These are phyloP conservation scores for Gobio occitaniae DNA, from an alignment of 2,797 vertebrate species.

Conservation along the genomic window DNA sequence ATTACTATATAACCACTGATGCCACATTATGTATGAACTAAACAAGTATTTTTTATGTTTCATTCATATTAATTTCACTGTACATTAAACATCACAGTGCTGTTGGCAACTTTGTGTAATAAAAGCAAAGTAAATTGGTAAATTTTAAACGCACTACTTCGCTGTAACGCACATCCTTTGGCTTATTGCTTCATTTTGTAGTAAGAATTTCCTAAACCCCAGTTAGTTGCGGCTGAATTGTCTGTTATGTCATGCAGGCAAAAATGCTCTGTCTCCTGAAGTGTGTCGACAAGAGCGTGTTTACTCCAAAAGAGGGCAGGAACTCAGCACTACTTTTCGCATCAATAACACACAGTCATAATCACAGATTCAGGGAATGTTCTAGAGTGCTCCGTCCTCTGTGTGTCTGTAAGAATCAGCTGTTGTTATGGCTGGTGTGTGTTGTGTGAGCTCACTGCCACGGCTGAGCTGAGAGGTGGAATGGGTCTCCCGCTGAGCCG, in stretches of 20 bases:
- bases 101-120: not conserved
- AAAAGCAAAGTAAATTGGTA: not conserved
- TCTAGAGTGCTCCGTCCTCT: slow-evolving; percentile 1
- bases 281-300: not conserved
- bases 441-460: slow-evolving; percentile 60
- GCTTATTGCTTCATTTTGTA: not conserved
- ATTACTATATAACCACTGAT: not conserved
- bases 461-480: slow-evolving; percentile 66
- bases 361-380: slow-evolving; percentile 16
- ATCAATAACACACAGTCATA: slow-evolving; percentile 19
- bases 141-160: not conserved
- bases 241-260: not conserved
- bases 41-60: not conserved
- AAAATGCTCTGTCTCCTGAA: slow-evolving; percentile 4
- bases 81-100: not conserved
- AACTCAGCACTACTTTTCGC: slow-evolving; percentile 9
- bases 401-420: slow-evolving; percentile 22
- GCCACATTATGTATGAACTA: not conserved
- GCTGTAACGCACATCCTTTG: not conserved
- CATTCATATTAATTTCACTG: not conserved
- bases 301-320: slow-evolving; percentile 16
- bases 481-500: slow-evolving; percentile 63
- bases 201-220: not conserved
- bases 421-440: slow-evolving; percentile 46
- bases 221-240: not conserved